Evolutionary conservation across 2,113 vertebrate genomes (phyloP), one percentile per base, ranked within the genome.

Genomic region (Brachyistius frenatus): DNA sequence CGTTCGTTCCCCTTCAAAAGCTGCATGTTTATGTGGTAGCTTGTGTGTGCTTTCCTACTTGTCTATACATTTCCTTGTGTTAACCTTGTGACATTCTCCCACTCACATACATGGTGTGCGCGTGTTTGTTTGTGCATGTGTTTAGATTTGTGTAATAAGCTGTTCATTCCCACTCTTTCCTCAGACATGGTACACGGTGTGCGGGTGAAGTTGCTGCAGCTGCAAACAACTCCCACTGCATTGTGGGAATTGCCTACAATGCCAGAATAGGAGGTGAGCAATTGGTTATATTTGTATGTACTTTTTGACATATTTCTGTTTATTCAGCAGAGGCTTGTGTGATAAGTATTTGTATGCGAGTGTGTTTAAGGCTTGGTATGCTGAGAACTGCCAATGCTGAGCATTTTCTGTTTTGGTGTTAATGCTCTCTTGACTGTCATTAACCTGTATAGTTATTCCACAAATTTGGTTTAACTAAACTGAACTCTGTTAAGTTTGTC

Each of bases 181-280:
- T 72, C 93, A 99, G 98, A 94, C 98, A 99, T n/a, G 98, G 98
- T 87, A 99, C 98, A 33, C 96, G 98, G 80, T 99, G 98, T 92
- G 98, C 98, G 62, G 98, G 98, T 73, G 98, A 99, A 94, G 98
- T 99, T 84, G 97, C 98, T 76, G 97, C 97, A 39, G 95, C 97
- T 1, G 98, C 98, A 85, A 99, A 99, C 94, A 99, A 99, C 94
- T 97, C 98, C 30, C 96, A 98, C 80, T 99, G 98, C 94, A 97
- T 97, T 70, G 97, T 99, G 69, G 98, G 98, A 91, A 98, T 99
- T 52, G 97, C 98, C 88, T 99, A 97, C 91, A 99, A 99, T 49
- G 98, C 98, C 91, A 97, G 90, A 94, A 99, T 99, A 68, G 98
- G 98, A 95, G 98, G 98, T 98, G 93, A 90, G 95, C 47, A 53